Base-by-base conservation (phyloP, 2,888 invertebrate species). In the Agrypnus murinus region DNA sequence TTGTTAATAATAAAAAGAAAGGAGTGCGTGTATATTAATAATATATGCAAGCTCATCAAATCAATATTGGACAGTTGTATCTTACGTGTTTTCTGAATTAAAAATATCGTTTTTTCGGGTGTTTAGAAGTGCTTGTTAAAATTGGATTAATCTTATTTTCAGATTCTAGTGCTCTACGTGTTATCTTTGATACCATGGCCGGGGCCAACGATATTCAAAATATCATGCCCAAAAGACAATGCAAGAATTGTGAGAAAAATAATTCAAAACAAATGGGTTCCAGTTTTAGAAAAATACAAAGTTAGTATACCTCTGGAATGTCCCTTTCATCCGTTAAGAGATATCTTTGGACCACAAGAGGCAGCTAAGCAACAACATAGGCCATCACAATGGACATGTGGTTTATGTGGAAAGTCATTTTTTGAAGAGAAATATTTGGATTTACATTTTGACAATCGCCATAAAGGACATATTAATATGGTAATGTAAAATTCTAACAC, bases 221-320 rank as follows among this genome's bases (percentile, higher is more conserved):
- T 94, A 81, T 92, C 94, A 78, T 95, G 95, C 84, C 94, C 94
- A 80, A 90, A 94, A 90, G 95, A 95, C 90, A 95, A 93, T 88
- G 94, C 95, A 77, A 91, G 95, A 82, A 91, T 95, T 79, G 95
- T 96, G 75, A 90, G 95, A 82, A 94, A 94, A 87, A 92, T 95
- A 75, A 92, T 96, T 81, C 93, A 95, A 86, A 94, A 92, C 90
- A 95, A 95, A 91, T 95, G 96, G 95, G 90, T 93, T 76, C 96
- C 96, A 65, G 92, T 96, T 72, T 87, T 96, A 86, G 95, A 95
- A 82, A 93, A 95, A 85, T 95, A 95, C 88, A 93, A 95, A 86
- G 94, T 95, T 69, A 92, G 92, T 82, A 86, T 96, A 77, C 96
- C 96, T 12, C 84, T 95, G 80, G 95, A 96, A 86, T 96, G 96